Evolutionary conservation across 2,113 vertebrate genomes (phyloP).

Genomic region (Phyllostomus hastatus): DNA sequence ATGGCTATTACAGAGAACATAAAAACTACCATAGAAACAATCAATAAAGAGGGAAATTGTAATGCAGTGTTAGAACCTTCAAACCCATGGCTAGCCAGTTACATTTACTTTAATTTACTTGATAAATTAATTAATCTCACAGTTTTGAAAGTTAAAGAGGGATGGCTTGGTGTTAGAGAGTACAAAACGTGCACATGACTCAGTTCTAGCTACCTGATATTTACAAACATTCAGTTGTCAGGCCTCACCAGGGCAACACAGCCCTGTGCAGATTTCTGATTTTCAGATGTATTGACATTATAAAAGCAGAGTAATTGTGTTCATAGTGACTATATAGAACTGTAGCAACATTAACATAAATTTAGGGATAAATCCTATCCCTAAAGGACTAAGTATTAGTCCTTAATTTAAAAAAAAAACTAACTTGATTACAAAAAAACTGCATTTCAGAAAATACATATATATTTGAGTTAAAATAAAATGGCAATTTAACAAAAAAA

Average conservation of each 20-base stretch:
- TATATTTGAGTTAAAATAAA: slow-evolving; percentile 51
- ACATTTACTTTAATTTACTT: not conserved
- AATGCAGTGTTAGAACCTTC: slow-evolving; percentile 38
- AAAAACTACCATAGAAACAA: slow-evolving; percentile 34
- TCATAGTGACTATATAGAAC: not conserved
- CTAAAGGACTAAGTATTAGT: slow-evolving; percentile 30
- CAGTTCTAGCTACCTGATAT: not conserved
- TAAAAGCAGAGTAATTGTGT: not conserved
- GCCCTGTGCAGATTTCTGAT: not conserved
- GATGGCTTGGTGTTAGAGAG: not conserved
- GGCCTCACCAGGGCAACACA: not conserved
- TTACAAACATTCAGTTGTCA: not conserved
- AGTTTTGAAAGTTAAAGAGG: not conserved
- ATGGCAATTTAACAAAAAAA: slow-evolving; percentile 64
- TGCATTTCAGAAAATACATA: slow-evolving; percentile 36
- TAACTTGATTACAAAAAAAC: not conserved
- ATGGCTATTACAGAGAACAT: not conserved
- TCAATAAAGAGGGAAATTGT: slow-evolving; percentile 32
- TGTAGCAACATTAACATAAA: slow-evolving; percentile 9
- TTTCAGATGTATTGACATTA: slow-evolving; percentile 1
- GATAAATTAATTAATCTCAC: slow-evolving; percentile 4
- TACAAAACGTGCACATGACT: not conserved
- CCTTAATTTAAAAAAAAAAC: not conserved
- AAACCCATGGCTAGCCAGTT: slow-evolving; percentile 28
- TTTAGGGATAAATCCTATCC: slow-evolving; percentile 44